Conservation (phyloP, 2,113 vertebrate genomes). For the Hydrolagus affinis region DNA sequence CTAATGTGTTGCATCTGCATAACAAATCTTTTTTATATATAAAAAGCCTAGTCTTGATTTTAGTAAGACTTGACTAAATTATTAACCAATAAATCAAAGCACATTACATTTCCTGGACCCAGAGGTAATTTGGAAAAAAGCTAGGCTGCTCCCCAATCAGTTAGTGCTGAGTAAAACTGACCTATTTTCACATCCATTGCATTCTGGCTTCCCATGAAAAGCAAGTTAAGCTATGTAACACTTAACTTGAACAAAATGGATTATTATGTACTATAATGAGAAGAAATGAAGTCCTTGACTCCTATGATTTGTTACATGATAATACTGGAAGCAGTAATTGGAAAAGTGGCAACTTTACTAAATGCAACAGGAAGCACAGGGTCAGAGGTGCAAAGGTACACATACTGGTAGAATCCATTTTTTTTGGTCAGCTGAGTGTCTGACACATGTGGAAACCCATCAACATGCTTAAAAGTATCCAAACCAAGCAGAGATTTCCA, state of each 20-base stretch:
- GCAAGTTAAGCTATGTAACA: not conserved
- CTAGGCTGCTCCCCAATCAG: not conserved
- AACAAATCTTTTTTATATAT: not conserved
- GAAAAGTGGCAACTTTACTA: not conserved
- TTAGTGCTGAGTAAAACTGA: not conserved
- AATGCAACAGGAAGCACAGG: no score
- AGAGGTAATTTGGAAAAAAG: not conserved
- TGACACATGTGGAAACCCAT: no score
- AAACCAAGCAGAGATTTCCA: no score
- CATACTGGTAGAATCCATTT: no score
- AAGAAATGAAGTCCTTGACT: not conserved
- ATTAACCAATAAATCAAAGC: not conserved
- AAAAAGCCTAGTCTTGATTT: not conserved
- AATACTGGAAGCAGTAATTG: not conserved
- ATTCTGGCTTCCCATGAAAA: not conserved
- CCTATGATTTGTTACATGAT: not conserved
- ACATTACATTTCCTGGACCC: not conserved
- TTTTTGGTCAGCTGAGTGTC: no score
- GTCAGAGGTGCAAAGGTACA: no score
- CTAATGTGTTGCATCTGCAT: not conserved
- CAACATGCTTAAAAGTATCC: no score
- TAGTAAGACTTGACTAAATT: not conserved
- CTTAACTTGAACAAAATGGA: not conserved
- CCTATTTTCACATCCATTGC: not conserved
- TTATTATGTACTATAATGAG: not conserved